Evolutionary conservation across 2,888 invertebrate species (phyloP).

Genomic region (Drosophila dives): DNA sequence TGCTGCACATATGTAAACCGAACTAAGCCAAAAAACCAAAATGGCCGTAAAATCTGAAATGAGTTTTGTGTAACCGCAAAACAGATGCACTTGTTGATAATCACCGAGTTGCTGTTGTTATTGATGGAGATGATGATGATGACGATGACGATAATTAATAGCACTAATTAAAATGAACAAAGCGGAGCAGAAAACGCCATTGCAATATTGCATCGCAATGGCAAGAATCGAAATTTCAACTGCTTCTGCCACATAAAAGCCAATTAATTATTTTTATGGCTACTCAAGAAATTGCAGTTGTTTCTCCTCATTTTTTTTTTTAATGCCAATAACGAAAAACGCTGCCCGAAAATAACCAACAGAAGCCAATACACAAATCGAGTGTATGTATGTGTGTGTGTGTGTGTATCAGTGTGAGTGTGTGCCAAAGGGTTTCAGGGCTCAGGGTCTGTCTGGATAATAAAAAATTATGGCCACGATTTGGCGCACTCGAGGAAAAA

Average conservation of each 20-base stretch:
- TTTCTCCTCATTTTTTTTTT: not conserved
- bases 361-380: conserved; percentile 46
- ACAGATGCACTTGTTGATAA: conserved; percentile 45
- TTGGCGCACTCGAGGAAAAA: conserved; percentile 74
- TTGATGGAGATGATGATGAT: conserved; percentile 4
- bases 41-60: conserved; percentile 66
- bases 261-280: conserved; percentile 79
- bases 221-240: conserved; percentile 64
- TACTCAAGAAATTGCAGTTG: conserved; percentile 56
- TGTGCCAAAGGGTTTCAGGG: conserved; percentile 27
- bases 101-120: conserved; percentile 6
- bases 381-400: not conserved
- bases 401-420: conserved; percentile 25
- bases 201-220: conserved; percentile 37
- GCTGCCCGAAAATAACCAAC: conserved; percentile 47
- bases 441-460: conserved; percentile 58
- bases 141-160: conserved; percentile 62
- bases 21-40: conserved; percentile 47
- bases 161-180: conserved; percentile 65
- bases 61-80: conserved; percentile 65
- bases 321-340: conserved; percentile 22
- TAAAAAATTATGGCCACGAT: conserved; percentile 78
- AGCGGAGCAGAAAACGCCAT: conserved; percentile 39
- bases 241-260: conserved; percentile 79
- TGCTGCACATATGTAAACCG: conserved; percentile 3